These are phyloP conservation scores for Caenorhabditis wallacei DNA, from an alignment of 2,888 invertebrate genomes.

Conservation along the genomic window DNA sequence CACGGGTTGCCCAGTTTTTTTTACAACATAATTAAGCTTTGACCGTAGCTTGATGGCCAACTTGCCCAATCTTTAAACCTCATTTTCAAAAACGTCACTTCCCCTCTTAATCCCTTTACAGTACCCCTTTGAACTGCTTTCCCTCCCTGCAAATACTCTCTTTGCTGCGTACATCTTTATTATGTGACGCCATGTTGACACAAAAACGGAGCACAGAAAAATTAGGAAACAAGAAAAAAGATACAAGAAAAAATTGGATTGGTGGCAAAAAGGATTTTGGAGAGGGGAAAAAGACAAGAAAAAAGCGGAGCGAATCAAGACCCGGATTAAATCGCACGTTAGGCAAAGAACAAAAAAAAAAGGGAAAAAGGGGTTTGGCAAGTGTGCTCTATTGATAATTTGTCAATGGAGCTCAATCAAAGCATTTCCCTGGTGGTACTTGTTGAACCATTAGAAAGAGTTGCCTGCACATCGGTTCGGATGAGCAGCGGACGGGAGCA, in stretches of 20 bases:
- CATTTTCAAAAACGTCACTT: no score
- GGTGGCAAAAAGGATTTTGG: conserved; percentile 1
- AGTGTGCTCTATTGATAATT: not conserved
- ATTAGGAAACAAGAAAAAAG: conserved; percentile 5
- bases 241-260: conserved; percentile 7
- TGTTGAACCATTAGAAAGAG: conserved; percentile 66
- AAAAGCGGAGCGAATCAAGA: conserved; percentile 47
- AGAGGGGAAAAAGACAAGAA: conserved; percentile 5
- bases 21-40: no score
- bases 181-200: conserved; percentile 15
- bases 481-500: conserved; percentile 72
- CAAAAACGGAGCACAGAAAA: not conserved
- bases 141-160: not conserved
- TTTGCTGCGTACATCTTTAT: conserved; percentile 25
- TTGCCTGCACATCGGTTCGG: conserved; percentile 65
- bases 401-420: conserved; percentile 12
- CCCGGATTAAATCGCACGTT: conserved; percentile 56
- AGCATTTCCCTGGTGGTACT: conserved; percentile 58
- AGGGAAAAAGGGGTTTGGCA: not conserved
- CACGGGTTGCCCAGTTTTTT: no score
- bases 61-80: no score
- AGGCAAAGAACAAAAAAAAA: conserved; percentile 5
- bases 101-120: no score
- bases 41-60: no score
- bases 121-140: not conserved